A percentile compares a stretch with the other conserved stretches of the same genome.
phyloP scores from a whole-genome alignment of 1,140 invertebrate species.

The Drosophila grimshawi region DNA sequence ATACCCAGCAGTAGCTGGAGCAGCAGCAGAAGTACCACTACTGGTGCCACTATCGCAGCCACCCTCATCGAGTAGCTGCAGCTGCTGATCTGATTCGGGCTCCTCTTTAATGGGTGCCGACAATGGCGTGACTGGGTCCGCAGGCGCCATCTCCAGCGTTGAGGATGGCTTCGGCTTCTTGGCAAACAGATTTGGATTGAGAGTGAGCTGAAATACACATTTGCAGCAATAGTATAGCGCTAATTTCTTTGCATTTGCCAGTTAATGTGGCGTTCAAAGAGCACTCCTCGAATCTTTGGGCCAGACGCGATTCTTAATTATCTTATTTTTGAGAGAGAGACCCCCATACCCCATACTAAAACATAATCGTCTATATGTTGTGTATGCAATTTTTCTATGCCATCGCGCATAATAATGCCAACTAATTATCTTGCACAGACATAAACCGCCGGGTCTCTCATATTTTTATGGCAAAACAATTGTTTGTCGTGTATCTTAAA shows the following conservation, averaged over 20 bases:
- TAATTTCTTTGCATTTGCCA: constrained; percentile 74
- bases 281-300: constrained; percentile 11
- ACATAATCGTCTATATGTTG: constrained; percentile 42
- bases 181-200: constrained; percentile 78
- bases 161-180: constrained; percentile 57
- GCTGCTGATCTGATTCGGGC: constrained; percentile 51
- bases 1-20: constrained; percentile 18
- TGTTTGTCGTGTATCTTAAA: constrained; percentile 33
- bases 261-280: constrained; percentile 72
- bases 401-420: constrained; percentile 69
- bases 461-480: constrained; percentile 81
- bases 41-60: constrained; percentile 30
- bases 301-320: constrained; percentile 38
- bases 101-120: constrained; percentile 64
- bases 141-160: constrained; percentile 22
- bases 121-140: constrained; percentile 20
- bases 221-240: constrained; percentile 45
- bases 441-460: constrained; percentile 66
- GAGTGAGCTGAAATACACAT: constrained; percentile 64
- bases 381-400: constrained; percentile 56
- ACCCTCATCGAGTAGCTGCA: constrained; percentile 39
- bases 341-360: constrained; percentile 4
- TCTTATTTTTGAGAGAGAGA: constrained; percentile 35
- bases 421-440: constrained; percentile 78
- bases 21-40: neutral